phyloP scores from a whole-genome alignment of 2,797 vertebrate genomes.

The Enteromius treurensis region DNA sequence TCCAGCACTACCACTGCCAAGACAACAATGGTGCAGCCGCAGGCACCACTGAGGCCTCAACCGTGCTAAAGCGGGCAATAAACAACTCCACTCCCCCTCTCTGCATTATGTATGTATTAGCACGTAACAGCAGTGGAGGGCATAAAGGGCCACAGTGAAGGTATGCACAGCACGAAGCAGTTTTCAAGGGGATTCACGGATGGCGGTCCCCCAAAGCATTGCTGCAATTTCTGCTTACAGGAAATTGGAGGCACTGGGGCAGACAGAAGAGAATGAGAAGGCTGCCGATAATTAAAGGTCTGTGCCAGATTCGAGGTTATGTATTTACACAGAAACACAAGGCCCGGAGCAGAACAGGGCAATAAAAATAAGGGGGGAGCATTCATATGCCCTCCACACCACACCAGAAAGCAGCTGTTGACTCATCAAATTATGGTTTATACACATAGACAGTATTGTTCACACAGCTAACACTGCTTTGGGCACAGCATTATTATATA shows the following conservation, averaged over 20 bases:
- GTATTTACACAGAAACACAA: slow-evolving; percentile 42
- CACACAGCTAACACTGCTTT: background rate
- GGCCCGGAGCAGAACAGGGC: background rate
- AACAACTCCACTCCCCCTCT: background rate
- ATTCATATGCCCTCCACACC: background rate
- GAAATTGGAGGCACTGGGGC: slow-evolving; percentile 43
- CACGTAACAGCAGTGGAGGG: slow-evolving; percentile 12
- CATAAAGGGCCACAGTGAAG: background rate
- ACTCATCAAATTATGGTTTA: background rate
- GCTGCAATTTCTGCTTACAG: slow-evolving; percentile 25
- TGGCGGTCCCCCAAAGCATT: slow-evolving; percentile 23
- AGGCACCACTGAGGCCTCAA: background rate
- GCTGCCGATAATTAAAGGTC: slow-evolving; percentile 31
- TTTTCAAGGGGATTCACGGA: slow-evolving; percentile 32
- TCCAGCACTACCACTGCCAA: background rate
- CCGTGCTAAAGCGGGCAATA: slow-evolving; percentile 28
- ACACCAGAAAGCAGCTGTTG: slow-evolving; percentile 21
- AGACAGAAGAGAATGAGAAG: slow-evolving; percentile 24
- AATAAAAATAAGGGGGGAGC: background rate
- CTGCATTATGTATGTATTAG: slow-evolving; percentile 37
- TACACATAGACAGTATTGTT: background rate
- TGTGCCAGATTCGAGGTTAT: slow-evolving; percentile 34
- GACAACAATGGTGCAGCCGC: slow-evolving; percentile 3
- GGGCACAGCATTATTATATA: background rate
- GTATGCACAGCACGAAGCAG: background rate